Base-by-base conservation (phyloP, 1,140 invertebrate genomes). In the Cryptotermes secundus region DNA sequence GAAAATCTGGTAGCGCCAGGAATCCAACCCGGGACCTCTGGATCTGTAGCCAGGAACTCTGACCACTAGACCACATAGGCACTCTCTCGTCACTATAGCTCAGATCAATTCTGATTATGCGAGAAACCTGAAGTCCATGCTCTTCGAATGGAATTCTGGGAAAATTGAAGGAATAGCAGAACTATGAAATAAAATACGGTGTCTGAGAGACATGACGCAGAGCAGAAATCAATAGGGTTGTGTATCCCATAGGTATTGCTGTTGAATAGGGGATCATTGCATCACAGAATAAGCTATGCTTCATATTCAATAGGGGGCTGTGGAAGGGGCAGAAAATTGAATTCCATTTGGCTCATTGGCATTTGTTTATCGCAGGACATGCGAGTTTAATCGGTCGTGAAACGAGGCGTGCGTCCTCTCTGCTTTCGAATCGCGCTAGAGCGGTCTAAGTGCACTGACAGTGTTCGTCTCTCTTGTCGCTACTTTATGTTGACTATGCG, bases 331-430 rank as follows among this genome's bases (percentile, higher is more conserved):
- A 65, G 59, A 65, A 65, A 65, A 65, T 65, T 65, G 59, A 65
- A 65, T 65, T 65, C 59, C 59, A 65, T 65, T 65, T 65, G 59
- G 59, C 59, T 65, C 59, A 65, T 65, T 65, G 59, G 59, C 59
- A 65, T 65, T 65, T 65, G 59, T 65, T 65, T 65, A 65, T 65
- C 59, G 59, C 59, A 65, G 59, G 59, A 65, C 59, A 65, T 65
- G 59, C 59, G 59, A 65, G 59, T 65, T 65, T 65, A 65, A 65
- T 65, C 59, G 59, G 59, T 65, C 59, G 59, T 65, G 59, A 65
- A 65, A 65, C 59, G 59, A 65, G 22, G 26, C 59, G n/a, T 49
- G 59, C 59, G 26, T 26, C 59, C 59, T 65, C 24, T 49, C 9
- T 49, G 45, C 7, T 12, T 49, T 14, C 16, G 9, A 49, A 4